A percentile compares a stretch with the other conserved stretches of the same genome.
Evolutionary conservation across 2,888 invertebrate genomes (phyloP).

Genomic region (Drosophila rellima): DNA sequence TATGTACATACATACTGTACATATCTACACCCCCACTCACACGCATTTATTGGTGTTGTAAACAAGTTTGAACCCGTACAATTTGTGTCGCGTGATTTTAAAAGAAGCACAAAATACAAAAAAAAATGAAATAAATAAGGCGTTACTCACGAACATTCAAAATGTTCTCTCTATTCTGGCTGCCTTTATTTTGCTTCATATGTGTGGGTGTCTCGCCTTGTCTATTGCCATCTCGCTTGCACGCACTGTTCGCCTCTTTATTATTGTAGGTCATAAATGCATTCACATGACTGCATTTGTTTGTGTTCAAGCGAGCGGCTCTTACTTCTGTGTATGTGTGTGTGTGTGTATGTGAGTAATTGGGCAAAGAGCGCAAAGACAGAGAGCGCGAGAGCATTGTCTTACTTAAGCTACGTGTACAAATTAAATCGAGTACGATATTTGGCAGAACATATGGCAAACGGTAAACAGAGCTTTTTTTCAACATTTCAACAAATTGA

Average conservation of each 20-base stretch:
- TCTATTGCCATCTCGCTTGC: slow-evolving; percentile 41
- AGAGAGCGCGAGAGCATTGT: slow-evolving; percentile 3
- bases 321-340: slow-evolving; percentile 2
- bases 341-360: slow-evolving; percentile 19
- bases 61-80: slow-evolving; percentile 39
- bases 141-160: slow-evolving; percentile 26
- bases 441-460: slow-evolving; percentile 24
- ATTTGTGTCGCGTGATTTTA: slow-evolving; percentile 54
- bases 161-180: slow-evolving; percentile 15
- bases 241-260: slow-evolving; percentile 38
- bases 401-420: slow-evolving; percentile 43
- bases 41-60: slow-evolving; percentile 24
- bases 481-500: neutral
- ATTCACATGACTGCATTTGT: slow-evolving; percentile 72
- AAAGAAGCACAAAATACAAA: slow-evolving; percentile 1
- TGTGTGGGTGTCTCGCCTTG: slow-evolving; percentile 44
- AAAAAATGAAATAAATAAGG: slow-evolving; percentile 20
- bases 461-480: slow-evolving; percentile 1
- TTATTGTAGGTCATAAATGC: slow-evolving; percentile 80
- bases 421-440: slow-evolving; percentile 34
- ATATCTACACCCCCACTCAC: slow-evolving; percentile 31
- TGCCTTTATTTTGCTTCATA: slow-evolving; percentile 14
- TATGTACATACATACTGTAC: neutral
- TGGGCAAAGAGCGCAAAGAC: slow-evolving; percentile 5
- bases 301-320: slow-evolving; percentile 30